These are phyloP conservation scores for Steinernema hermaphroditum DNA, from an alignment of 2,888 invertebrate genomes.

Conservation along the genomic window DNA sequence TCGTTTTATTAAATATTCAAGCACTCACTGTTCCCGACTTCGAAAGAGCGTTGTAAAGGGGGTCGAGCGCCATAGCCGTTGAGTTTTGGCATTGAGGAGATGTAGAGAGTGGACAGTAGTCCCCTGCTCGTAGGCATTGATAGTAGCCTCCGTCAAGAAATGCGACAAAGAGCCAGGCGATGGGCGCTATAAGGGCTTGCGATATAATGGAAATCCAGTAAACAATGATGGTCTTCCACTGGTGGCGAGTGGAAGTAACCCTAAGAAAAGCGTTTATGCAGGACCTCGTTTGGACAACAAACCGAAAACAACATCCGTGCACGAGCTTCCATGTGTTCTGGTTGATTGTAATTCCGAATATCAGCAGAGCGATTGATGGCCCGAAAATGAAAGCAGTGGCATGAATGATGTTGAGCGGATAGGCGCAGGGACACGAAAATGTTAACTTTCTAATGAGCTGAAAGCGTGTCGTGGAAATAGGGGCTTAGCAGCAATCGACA, in stretches of 20 bases:
- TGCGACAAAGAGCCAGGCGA: constrained; percentile 60
- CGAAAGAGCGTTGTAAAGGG: background rate
- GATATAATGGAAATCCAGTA: constrained; percentile 53
- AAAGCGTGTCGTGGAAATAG: constrained; percentile 20
- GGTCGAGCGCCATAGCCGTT: constrained; percentile 33
- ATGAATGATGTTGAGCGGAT: constrained; percentile 57
- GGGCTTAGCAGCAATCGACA: background rate
- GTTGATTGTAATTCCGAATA: constrained; percentile 52
- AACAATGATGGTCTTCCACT: constrained; percentile 49
- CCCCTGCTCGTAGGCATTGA: constrained; percentile 49
- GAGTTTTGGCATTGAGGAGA: constrained; percentile 46
- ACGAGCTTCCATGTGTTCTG: constrained; percentile 61
- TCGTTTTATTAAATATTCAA: no score
- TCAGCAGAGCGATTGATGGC: constrained; percentile 36
- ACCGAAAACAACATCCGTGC: constrained; percentile 59
- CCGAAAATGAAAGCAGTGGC: constrained; percentile 53
- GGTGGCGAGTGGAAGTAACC: constrained; percentile 48
- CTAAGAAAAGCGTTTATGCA: constrained; percentile 33
- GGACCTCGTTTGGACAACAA: background rate
- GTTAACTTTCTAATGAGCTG: constrained; percentile 57
- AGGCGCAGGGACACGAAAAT: constrained; percentile 60
- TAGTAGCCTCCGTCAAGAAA: constrained; percentile 61
- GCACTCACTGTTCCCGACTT: constrained; percentile 4
- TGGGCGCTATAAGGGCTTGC: constrained; percentile 55
- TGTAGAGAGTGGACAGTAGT: constrained; percentile 46